phyloP scores from a whole-genome alignment of 2,888 invertebrate genomes.

The Auanema sp. region DNA sequence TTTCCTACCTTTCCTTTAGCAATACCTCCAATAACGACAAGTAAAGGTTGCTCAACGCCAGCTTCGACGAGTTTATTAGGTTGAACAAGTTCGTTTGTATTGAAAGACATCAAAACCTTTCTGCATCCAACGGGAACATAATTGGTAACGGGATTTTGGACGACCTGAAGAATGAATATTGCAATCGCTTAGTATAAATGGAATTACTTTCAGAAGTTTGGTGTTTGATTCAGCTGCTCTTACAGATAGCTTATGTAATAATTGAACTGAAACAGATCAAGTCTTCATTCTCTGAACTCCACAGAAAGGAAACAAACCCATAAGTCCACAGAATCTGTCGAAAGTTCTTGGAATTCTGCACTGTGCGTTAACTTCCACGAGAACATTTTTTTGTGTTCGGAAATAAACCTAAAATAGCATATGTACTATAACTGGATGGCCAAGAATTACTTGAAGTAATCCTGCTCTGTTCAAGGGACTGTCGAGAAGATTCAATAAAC shows the following conservation, averaged over 20 bases:
- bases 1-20: conserved; percentile 84
- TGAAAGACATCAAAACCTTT: conserved; percentile 87
- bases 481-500: conserved; percentile 93
- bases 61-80: conserved; percentile 38
- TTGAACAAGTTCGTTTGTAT: conserved; percentile 61
- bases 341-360: conserved; percentile 95
- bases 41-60: conserved; percentile 73
- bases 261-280: conserved; percentile 76
- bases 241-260: conserved; percentile 89
- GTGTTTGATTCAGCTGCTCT: conserved; percentile 85
- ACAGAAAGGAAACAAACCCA: conserved; percentile 73
- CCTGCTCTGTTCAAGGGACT: conserved; percentile 95
- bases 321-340: conserved; percentile 91
- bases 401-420: conserved; percentile 69
- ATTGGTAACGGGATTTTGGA: conserved; percentile 91
- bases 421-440: background rate
- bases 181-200: background rate
- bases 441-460: conserved; percentile 74
- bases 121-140: conserved; percentile 91
- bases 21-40: conserved; percentile 91
- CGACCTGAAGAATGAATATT: conserved; percentile 65
- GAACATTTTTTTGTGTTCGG: conserved; percentile 67
- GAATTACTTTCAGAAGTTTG: conserved; percentile 77
- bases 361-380: conserved; percentile 79
- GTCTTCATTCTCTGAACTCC: background rate